phyloP scores from a whole-genome alignment of 2,888 invertebrate species.

The Dolomedes plantarius region DNA sequence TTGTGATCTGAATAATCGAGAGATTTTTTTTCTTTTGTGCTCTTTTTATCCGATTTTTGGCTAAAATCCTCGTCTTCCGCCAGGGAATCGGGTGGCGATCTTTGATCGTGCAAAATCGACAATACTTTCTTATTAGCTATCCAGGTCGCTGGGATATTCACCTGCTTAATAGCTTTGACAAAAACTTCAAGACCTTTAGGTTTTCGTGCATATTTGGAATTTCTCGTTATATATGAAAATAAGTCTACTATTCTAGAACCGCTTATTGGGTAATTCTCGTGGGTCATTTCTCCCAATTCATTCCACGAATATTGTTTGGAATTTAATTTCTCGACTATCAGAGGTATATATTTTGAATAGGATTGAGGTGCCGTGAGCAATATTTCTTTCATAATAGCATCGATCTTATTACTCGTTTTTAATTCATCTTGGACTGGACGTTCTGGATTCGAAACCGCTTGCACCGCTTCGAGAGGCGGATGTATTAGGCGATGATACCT shows the following conservation, averaged over 20 bases:
- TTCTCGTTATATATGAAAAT: slow-evolving; percentile 23
- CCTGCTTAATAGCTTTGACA: slow-evolving; percentile 27
- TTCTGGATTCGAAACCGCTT: too few species aligned
- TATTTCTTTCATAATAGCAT: neutral
- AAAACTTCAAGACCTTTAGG: slow-evolving; percentile 8
- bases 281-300: neutral
- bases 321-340: slow-evolving; percentile 35
- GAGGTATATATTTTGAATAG: neutral
- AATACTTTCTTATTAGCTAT: slow-evolving; percentile 21
- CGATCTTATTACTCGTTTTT: neutral
- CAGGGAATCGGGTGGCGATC: too few species aligned
- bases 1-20: too few species aligned
- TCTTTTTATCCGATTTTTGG: too few species aligned
- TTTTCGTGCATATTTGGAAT: neutral
- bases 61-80: neutral
- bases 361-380: neutral
- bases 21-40: too few species aligned
- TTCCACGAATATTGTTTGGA: slow-evolving; percentile 18
- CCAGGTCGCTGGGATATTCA: slow-evolving; percentile 6
- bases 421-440: neutral
- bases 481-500: slow-evolving; percentile 28
- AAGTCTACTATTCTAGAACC: slow-evolving; percentile 6
- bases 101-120: too few species aligned
- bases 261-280: neutral
- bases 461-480: slow-evolving; percentile 1